Evolutionary conservation across 2,797 vertebrate genomes (phyloP), one percentile per base, ranked within the genome.

Genomic region (Myripristis murdjan): DNA sequence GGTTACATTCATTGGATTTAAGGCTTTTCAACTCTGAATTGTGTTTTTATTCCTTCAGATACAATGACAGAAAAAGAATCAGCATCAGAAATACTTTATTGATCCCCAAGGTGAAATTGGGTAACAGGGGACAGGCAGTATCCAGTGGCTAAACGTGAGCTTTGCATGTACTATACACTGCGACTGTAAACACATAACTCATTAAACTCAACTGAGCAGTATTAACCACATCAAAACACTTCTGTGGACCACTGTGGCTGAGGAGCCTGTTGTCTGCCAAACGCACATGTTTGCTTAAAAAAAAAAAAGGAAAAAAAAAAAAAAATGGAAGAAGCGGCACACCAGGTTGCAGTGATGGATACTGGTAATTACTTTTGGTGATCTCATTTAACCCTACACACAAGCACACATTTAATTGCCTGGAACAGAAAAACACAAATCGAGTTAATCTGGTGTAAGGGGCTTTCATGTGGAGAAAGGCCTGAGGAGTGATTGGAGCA

Each of bases 341-440:
- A 52, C 75, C 66, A 54, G 8, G 72, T 70, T 65, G 28, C 61
- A 26, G 66, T 85, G 85, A 89, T 85, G 72, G 78, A 90, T 86
- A 82, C 70, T 65, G 56, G 84, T 91, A 91, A 92, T 91, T 86
- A 88, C 85, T 59, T 86, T 60, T 68, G 54, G 73, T 79, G 79
- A 80, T 85, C 88, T 85, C 75, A 67, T 87, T 87, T 87, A 84
- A 85, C 86, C 82, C 73, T 62, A 11, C 63, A 78, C 71, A 83
- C 56, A 14, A 22, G n/a, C 70, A 41, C 66, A 47, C 43, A 20
- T 82, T 89, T 90, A 91, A 89, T 89, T 88, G 79, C 68, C 77
- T 86, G 71, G 76, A 87, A 89, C 68, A 78, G 79, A 83, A 82
- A 82, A 81, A 85, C 74, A 84, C 86, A 84, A 84, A 84, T 84